Conservation (phyloP, 2,888 invertebrate species). For the Perithous albicinctus region DNA sequence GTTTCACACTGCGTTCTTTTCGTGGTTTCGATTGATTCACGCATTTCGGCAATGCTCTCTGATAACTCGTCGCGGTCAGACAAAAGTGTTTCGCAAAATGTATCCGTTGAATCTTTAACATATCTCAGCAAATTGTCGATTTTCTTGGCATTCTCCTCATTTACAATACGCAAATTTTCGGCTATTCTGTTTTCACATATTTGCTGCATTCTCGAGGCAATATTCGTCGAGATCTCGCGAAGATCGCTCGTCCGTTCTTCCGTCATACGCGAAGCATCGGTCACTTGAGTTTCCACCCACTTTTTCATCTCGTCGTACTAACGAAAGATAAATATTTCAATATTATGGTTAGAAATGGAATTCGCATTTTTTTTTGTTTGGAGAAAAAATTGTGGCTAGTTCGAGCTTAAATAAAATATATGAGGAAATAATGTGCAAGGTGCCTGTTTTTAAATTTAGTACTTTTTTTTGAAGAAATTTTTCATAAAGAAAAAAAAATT, state of each 20-base stretch:
- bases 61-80: slow-evolving; percentile 73
- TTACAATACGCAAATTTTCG: slow-evolving; percentile 74
- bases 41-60: slow-evolving; percentile 71
- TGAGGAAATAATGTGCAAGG: no score
- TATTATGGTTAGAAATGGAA: background rate
- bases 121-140: slow-evolving; percentile 72
- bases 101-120: slow-evolving; percentile 74
- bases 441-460: no score
- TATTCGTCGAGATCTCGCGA: slow-evolving; percentile 67
- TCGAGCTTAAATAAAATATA: no score
- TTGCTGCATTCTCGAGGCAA: slow-evolving; percentile 74
- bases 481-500: no score
- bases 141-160: slow-evolving; percentile 72
- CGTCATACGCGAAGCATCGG: slow-evolving; percentile 69
- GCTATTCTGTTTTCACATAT: slow-evolving; percentile 76
- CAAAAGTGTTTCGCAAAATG: slow-evolving; percentile 71
- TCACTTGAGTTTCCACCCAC: slow-evolving; percentile 74
- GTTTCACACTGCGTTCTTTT: slow-evolving; percentile 71
- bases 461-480: no score
- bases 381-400: no score
- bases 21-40: slow-evolving; percentile 68
- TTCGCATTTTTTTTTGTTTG: no score
- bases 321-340: slow-evolving; percentile 21
- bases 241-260: slow-evolving; percentile 72
- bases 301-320: slow-evolving; percentile 75